These are phyloP conservation scores for Rhamnusium bicolor DNA, from an alignment of 2,888 invertebrate genomes.

Conservation along the genomic window DNA sequence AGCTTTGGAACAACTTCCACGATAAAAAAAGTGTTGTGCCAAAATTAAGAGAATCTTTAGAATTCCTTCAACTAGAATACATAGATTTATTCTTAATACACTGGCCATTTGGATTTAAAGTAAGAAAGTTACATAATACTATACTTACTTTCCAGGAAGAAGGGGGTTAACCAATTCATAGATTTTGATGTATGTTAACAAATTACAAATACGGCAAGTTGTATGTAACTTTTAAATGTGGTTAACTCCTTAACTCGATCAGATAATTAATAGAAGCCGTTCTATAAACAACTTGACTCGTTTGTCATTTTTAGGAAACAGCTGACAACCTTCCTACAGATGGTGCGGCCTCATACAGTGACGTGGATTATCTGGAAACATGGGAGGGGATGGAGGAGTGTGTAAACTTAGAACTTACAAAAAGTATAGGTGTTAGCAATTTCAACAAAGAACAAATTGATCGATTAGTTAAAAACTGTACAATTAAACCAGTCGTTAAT, in stretches of 20 bases:
- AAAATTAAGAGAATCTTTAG: slow-evolving; percentile 62
- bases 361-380: slow-evolving; percentile 82
- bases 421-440: slow-evolving; percentile 85
- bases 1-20: slow-evolving; percentile 79
- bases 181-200: too few species aligned
- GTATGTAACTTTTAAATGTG: too few species aligned
- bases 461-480: slow-evolving; percentile 75
- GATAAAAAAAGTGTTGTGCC: slow-evolving; percentile 74
- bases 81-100: slow-evolving; percentile 67
- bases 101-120: slow-evolving; percentile 68
- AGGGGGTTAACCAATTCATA: too few species aligned
- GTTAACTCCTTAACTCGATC: too few species aligned
- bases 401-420: slow-evolving; percentile 75
- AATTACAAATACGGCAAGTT: too few species aligned
- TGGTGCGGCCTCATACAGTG: slow-evolving; percentile 70
- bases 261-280: background rate
- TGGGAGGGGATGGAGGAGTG: slow-evolving; percentile 85
- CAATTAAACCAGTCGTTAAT: slow-evolving; percentile 76
- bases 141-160: too few species aligned
- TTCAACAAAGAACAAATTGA: slow-evolving; percentile 82
- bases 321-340: slow-evolving; percentile 70
- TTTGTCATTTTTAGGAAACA: slow-evolving; percentile 71
- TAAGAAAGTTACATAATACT: too few species aligned
- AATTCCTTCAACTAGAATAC: slow-evolving; percentile 62
- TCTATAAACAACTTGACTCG: too few species aligned